Base-by-base conservation (phyloP, 2,888 invertebrate species). In the Bellardia pandia region DNA sequence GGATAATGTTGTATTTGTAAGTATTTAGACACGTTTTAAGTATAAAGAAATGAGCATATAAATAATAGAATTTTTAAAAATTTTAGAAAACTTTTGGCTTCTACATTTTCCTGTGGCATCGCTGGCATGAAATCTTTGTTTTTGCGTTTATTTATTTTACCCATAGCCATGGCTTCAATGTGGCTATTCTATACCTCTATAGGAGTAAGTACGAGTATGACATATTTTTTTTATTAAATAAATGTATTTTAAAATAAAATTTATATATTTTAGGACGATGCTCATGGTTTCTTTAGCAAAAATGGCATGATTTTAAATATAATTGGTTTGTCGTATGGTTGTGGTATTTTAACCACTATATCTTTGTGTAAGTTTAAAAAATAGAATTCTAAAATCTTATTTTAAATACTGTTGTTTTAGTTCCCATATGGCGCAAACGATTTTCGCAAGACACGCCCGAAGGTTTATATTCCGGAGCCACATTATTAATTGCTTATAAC, bases 361-460 rank as follows among this genome's bases (percentile, higher is more conserved):
- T 89, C 90, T 3, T 83, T 93, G 23, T 93, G 93, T 93, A 89
- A 82, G 91, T 89, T 5, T 5, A 14, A 8, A 11, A 69, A 1
- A 9, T 9, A 40, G 33, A 11, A 9, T n/a, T 33, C 2, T 13
- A 11, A 30, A 13, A 0, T 6, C 0, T 3, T 37, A 23, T 45
- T 58, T 14, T 42, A 66, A 2, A 2, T 51, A 23, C 2, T 14
- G 8, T 14, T 23, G 6, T 66, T 75, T 14, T 91, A 97, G 97
- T 96, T 94, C 96, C 97, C 3, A 95, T 96, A 48, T 97, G 97
- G 94, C 95, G 98, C n/a, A 97, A 97, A n/a, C 95, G 97, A 58
- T 98, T 98, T 93, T 98, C 98, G 89, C 98, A 98, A 92, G 98
- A 98, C 91, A 96, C 97, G 0, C 96, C 98, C 76, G 98, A 98